Conservation (phyloP, 2,888 invertebrate species). For the Andrena hattorfiana region DNA sequence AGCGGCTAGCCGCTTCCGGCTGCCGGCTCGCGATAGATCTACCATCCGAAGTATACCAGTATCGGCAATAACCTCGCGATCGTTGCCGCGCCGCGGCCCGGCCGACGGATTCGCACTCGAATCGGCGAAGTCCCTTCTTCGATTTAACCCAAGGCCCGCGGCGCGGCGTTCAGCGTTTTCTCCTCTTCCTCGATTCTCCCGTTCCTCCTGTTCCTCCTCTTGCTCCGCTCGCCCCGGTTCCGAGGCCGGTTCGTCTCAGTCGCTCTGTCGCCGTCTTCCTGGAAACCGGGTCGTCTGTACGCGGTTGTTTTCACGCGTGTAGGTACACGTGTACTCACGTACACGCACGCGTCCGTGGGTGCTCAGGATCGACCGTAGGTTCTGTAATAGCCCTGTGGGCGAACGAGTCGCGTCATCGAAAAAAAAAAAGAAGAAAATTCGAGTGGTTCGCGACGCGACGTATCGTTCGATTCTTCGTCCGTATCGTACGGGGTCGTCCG, state of each 20-base stretch:
- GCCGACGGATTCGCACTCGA: slow-evolving; percentile 16
- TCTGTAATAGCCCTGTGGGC: slow-evolving; percentile 73
- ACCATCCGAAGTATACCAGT: too few relatives aligned
- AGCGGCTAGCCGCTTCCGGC: background rate
- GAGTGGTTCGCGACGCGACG: slow-evolving; percentile 47
- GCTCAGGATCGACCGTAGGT: slow-evolving; percentile 70
- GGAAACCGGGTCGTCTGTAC: slow-evolving; percentile 78
- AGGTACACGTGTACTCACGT: slow-evolving; percentile 57
- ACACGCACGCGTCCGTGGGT: slow-evolving; percentile 58
- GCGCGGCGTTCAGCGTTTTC: slow-evolving; percentile 58
- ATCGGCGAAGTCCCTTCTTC: slow-evolving; percentile 64
- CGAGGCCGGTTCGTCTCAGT: slow-evolving; percentile 25
- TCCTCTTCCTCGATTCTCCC: slow-evolving; percentile 18
- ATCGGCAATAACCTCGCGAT: too few relatives aligned
- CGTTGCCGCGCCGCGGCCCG: background rate
- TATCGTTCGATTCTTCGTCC: slow-evolving; percentile 29
- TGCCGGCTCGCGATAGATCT: too few relatives aligned
- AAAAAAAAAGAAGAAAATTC: slow-evolving; percentile 63
- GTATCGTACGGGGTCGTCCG: background rate
- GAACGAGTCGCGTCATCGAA: slow-evolving; percentile 68
- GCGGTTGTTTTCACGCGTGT: slow-evolving; percentile 55
- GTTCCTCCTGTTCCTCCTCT: slow-evolving; percentile 22
- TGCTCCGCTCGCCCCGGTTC: background rate
- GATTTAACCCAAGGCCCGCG: slow-evolving; percentile 77
- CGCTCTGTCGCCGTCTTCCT: slow-evolving; percentile 74